Evolutionary conservation across 2,113 vertebrate genomes (phyloP).

Genomic region (Hemichromis elongatus): DNA sequence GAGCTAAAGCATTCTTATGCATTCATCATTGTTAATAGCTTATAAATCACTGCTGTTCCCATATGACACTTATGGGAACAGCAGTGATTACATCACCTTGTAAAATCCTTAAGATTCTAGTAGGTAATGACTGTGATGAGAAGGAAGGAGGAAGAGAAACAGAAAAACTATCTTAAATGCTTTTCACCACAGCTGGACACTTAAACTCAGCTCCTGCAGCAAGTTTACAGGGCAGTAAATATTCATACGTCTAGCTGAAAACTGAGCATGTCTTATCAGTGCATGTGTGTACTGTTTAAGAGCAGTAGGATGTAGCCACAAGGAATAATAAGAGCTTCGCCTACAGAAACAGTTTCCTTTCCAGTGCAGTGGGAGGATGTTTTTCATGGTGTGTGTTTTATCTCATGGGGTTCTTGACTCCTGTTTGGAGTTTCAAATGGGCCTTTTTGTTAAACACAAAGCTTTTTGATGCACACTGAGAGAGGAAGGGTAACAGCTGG

Average conservation of each 20-base stretch:
- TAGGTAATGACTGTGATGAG: background rate
- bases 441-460: background rate
- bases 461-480: background rate
- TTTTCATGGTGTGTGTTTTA: background rate
- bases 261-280: background rate
- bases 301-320: background rate
- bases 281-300: background rate
- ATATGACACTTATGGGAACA: background rate
- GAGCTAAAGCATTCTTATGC: background rate
- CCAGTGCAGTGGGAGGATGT: background rate
- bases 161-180: background rate
- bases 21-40: background rate
- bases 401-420: background rate
- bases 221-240: background rate
- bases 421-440: background rate
- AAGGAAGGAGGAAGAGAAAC: slow-evolving; percentile 18
- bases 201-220: background rate
- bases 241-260: background rate
- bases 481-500: background rate
- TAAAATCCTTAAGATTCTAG: background rate
- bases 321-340: background rate
- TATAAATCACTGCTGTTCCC: background rate
- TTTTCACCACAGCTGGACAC: background rate
- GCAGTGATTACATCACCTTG: background rate
- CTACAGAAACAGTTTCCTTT: background rate